Conservation (phyloP, 2,113 vertebrate genomes). For the Megatriorchis doriae region DNA sequence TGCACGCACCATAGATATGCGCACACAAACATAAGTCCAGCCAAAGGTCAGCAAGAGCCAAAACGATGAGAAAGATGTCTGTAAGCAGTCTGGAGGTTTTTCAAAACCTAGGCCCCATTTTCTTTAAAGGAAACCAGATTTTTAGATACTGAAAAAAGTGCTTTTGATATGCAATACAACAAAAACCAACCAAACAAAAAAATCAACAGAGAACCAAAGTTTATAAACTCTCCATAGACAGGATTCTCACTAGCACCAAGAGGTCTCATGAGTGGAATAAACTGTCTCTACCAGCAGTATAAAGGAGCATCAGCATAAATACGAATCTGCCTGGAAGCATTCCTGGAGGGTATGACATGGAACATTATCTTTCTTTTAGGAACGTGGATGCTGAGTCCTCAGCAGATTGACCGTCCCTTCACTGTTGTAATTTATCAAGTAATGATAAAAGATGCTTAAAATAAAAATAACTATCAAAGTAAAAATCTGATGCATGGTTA, state of each 20-base stretch:
- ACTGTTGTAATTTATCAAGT: not conserved
- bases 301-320: not conserved
- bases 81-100: not conserved
- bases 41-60: not conserved
- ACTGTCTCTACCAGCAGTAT: not conserved
- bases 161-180: not conserved
- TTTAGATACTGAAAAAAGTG: not conserved
- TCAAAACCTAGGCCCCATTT: not conserved
- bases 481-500: slow-evolving; percentile 22
- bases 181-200: too few relatives aligned
- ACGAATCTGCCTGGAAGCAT: not conserved
- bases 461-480: slow-evolving; percentile 50
- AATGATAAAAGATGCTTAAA: slow-evolving; percentile 21
- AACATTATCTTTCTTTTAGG: not conserved
- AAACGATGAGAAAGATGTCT: not conserved
- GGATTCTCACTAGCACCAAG: not conserved
- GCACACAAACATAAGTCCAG: not conserved
- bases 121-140: not conserved
- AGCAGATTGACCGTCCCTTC: not conserved
- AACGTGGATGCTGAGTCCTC: not conserved
- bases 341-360: not conserved
- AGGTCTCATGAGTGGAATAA: not conserved
- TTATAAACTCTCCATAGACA: not conserved
- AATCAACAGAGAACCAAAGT: not conserved
- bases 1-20: not conserved